phyloP scores from a whole-genome alignment of 2,888 invertebrate genomes.

The Prostheceraeus crozeri region DNA sequence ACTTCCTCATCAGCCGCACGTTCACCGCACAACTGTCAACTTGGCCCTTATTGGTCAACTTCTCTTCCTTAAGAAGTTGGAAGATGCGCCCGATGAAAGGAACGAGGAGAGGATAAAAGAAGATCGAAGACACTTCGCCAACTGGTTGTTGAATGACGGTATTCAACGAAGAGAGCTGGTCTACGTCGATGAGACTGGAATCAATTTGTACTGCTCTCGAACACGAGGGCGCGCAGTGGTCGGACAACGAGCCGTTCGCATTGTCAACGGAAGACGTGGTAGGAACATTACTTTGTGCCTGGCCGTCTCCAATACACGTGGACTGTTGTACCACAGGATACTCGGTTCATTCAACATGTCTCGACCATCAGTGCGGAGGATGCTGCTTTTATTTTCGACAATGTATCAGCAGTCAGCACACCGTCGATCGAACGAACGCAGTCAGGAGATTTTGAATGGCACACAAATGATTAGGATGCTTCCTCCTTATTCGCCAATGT shows the following conservation, averaged over 20 bases:
- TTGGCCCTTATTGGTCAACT: not conserved
- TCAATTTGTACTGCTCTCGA: not conserved
- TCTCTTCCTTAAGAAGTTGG: too few species aligned
- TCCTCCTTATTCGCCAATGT: too few species aligned
- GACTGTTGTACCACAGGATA: slow-evolving; percentile 2
- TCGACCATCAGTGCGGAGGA: too few species aligned
- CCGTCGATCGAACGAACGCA: too few species aligned
- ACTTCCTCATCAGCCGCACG: slow-evolving; percentile 7
- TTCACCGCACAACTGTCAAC: not conserved
- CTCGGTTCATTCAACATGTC: too few species aligned
- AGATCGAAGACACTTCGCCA: not conserved
- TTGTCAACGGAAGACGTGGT: slow-evolving; percentile 15
- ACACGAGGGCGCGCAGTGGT: not conserved
- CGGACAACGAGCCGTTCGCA: slow-evolving; percentile 25
- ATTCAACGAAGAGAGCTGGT: slow-evolving; percentile 12
- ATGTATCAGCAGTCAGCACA: too few species aligned
- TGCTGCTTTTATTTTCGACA: too few species aligned
- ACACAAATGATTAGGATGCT: too few species aligned
- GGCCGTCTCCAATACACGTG: not conserved
- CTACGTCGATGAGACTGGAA: slow-evolving; percentile 4
- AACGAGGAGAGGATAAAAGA: not conserved
- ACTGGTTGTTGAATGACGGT: slow-evolving; percentile 6
- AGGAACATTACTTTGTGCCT: not conserved
- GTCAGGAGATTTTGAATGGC: too few species aligned
- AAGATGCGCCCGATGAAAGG: slow-evolving; percentile 13